Conservation (phyloP, 2,797 vertebrate species). For the Amphiprion clarkii region DNA sequence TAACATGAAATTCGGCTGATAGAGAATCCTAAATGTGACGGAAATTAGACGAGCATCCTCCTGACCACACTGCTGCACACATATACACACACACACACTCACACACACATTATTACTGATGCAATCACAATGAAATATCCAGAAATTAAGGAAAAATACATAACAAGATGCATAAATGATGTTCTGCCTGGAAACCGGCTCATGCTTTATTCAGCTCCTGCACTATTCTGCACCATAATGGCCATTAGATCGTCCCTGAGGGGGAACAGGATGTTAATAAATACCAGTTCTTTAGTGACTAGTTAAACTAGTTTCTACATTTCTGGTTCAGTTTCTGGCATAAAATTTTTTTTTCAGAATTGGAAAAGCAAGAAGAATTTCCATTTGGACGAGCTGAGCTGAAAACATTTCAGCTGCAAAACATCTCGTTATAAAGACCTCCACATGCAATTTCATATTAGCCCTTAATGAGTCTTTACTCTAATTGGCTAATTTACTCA, state of each 20-base stretch:
- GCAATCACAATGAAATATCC: conserved; percentile 41
- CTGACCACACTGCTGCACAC: neutral
- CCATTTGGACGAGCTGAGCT: neutral
- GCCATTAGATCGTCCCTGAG: neutral
- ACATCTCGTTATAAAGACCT: no score
- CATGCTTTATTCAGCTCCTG: conserved; percentile 13
- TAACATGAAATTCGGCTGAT: conserved; percentile 5
- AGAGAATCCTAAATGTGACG: conserved; percentile 9
- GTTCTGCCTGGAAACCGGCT: conserved; percentile 16
- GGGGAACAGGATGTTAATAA: conserved; percentile 1
- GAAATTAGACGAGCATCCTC: conserved; percentile 16
- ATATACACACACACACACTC: conserved; percentile 1
- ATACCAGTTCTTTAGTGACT: neutral
- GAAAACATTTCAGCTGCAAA: no score
- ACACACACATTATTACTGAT: conserved; percentile 11
- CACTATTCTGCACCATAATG: neutral
- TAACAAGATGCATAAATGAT: conserved; percentile 1
- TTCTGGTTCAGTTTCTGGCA: neutral
- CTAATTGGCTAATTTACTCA: neutral
- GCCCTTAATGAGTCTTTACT: neutral
- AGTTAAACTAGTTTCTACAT: neutral
- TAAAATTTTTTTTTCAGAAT: neutral
- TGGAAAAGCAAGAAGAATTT: neutral
- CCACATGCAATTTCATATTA: neutral
- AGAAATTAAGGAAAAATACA: conserved; percentile 18